Base-by-base conservation (phyloP, 1,140 invertebrate genomes). In the Sipha flava region DNA sequence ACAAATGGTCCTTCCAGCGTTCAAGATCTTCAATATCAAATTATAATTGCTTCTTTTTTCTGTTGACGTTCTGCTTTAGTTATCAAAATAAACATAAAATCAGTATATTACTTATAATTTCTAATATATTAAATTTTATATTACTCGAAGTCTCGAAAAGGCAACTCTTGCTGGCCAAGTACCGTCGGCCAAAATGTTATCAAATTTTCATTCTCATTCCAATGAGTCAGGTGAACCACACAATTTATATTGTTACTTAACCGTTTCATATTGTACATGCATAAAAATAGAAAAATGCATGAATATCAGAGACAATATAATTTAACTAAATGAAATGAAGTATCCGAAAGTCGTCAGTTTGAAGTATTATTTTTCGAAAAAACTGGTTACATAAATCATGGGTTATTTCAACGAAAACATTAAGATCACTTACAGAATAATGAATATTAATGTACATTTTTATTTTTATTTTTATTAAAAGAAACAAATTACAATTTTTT, bases 1-100 rank as follows among this genome's bases (percentile, higher is more conserved):
- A 87, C 81, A 95, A 91, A 29, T 92, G 87, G 82, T 92, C 91
- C 1, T 91, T 86, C 92, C 92, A 95, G 52, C 89, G 87, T 82
- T 92, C 90, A 82, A 95, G 52, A 82, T 92, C 88, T 2, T 88
- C 85, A 5, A 94, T 86, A 81, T 93, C 92, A 52, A 89, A 86
- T 68, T 86, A 85, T 47, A 93, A 87, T 83, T 90, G 87, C 83
- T 93, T 92, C 0, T 88, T 87, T 9, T 89, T 88, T n/a, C 92
- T 87, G 81, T 90, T 89, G 4, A 93, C 82, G 83, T 93, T 91
- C 5, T 87, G 80, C n/a, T n/a, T n/a, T n/a, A n/a, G n/a, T n/a
- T n/a, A n/a, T n/a, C n/a, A n/a, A n/a, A n/a, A n/a, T n/a, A n/a
- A n/a, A n/a, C n/a, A n/a, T n/a, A n/a, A n/a, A n/a, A n/a, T n/a